Conservation (phyloP, 2,888 invertebrate species). For the Tiliacea aurago region DNA sequence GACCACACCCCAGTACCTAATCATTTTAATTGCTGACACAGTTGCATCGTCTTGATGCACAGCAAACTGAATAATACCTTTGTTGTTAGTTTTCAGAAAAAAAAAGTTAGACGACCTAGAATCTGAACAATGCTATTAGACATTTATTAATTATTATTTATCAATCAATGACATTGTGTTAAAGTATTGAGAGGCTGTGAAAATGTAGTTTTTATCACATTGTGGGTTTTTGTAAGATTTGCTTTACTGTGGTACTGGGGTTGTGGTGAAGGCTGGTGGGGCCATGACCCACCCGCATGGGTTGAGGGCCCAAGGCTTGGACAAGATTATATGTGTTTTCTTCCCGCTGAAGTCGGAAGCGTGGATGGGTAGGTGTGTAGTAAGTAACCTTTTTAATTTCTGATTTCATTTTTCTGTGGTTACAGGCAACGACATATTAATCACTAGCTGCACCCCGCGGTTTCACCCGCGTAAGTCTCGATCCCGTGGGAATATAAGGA, state of each 20-base stretch:
- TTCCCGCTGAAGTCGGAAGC: conserved; percentile 7
- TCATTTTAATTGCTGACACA: conserved; percentile 88
- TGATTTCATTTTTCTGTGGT: too few relatives aligned
- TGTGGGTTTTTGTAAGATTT: conserved; percentile 25
- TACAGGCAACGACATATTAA: neutral
- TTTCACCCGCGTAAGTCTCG: too few relatives aligned
- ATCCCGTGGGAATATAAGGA: too few relatives aligned
- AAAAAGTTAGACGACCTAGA: conserved; percentile 80
- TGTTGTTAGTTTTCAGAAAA: conserved; percentile 77
- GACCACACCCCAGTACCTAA: conserved; percentile 74
- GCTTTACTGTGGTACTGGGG: conserved; percentile 19
- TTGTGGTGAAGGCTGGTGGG: conserved; percentile 20
- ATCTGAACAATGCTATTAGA: conserved; percentile 78
- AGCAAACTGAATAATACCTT: conserved; percentile 82
- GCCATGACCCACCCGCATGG: conserved; percentile 14
- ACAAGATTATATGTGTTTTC: neutral
- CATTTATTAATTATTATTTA: conserved; percentile 71
- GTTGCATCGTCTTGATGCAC: conserved; percentile 82
- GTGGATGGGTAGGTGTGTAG: neutral
- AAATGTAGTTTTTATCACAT: conserved; percentile 53
- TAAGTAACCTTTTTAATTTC: neutral
- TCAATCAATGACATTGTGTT: conserved; percentile 65
- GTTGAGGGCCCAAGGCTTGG: conserved; percentile 11
- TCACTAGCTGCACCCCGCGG: too few relatives aligned
- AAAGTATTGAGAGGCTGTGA: conserved; percentile 58